Conservation (phyloP, 2,113 vertebrate species). For the Myotis davidii region DNA sequence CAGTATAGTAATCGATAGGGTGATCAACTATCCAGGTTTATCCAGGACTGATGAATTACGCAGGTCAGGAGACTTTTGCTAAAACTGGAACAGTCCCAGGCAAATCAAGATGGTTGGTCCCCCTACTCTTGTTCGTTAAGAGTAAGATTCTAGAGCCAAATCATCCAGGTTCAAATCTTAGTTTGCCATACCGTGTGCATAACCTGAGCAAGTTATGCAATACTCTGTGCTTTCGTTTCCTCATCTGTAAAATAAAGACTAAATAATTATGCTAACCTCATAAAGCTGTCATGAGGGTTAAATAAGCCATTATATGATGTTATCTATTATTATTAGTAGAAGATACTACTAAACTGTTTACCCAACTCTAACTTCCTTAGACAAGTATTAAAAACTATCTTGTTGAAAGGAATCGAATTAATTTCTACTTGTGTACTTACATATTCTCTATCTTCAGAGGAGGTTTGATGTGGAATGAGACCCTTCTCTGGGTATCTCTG, state of each 20-base stretch:
- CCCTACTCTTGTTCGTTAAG: background rate
- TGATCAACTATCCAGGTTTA: background rate
- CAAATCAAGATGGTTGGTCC: background rate
- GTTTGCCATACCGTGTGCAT: background rate
- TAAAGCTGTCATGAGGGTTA: background rate
- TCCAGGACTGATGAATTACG: background rate
- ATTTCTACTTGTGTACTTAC: background rate
- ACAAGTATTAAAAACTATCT: background rate
- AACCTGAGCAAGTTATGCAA: background rate
- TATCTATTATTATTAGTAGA: background rate
- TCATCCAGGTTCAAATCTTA: background rate
- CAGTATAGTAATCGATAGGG: background rate
- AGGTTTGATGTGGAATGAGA: background rate
- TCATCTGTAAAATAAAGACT: background rate
- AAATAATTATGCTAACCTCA: background rate
- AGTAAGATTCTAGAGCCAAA: background rate
- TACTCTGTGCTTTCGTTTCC: background rate
- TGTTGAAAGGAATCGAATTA: background rate
- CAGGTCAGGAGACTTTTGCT: background rate
- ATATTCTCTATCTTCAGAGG: background rate
- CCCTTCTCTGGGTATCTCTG: background rate
- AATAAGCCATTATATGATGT: background rate
- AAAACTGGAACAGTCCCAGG: background rate
- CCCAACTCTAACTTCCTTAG: background rate
- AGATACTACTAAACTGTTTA: background rate